Evolutionary conservation across 2,888 invertebrate species (phyloP).

Genomic region (Andrena chrysosceles): DNA sequence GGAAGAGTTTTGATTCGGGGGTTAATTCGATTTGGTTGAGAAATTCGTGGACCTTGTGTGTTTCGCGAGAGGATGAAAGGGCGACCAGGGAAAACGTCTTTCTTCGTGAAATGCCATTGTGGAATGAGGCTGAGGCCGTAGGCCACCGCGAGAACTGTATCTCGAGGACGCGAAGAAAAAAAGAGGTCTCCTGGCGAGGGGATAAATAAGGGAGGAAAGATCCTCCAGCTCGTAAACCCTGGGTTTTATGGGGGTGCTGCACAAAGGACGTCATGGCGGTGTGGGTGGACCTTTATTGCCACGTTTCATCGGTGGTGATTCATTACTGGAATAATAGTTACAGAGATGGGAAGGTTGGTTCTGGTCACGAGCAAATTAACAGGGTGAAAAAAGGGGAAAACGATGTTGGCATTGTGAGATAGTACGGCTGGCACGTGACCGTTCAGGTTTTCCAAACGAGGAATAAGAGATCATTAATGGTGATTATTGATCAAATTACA

Average conservation of each 20-base stretch:
- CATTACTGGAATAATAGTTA: conserved; percentile 35
- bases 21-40: conserved; percentile 8
- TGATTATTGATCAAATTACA: too few species aligned
- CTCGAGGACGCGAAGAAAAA: not conserved
- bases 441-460: not conserved
- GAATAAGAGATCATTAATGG: too few species aligned
- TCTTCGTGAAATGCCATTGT: conserved; percentile 9
- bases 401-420: not conserved
- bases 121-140: conserved; percentile 1
- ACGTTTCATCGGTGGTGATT: conserved; percentile 30
- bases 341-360: not conserved
- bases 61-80: not conserved
- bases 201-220: conserved; percentile 48
- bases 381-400: not conserved
- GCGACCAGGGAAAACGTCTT: conserved; percentile 3
- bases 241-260: conserved; percentile 31
- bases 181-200: conserved; percentile 26
- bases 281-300: conserved; percentile 41
- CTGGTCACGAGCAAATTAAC: not conserved
- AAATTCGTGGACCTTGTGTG: not conserved
- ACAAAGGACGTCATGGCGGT: not conserved
- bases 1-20: not conserved
- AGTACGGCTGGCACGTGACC: not conserved
- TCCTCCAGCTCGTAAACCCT: conserved; percentile 50
- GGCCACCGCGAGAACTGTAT: conserved; percentile 20